Evolutionary conservation across 2,113 vertebrate genomes (phyloP), one percentile per base, ranked within the genome.

Genomic region (Aspiorhynchus laticeps): DNA sequence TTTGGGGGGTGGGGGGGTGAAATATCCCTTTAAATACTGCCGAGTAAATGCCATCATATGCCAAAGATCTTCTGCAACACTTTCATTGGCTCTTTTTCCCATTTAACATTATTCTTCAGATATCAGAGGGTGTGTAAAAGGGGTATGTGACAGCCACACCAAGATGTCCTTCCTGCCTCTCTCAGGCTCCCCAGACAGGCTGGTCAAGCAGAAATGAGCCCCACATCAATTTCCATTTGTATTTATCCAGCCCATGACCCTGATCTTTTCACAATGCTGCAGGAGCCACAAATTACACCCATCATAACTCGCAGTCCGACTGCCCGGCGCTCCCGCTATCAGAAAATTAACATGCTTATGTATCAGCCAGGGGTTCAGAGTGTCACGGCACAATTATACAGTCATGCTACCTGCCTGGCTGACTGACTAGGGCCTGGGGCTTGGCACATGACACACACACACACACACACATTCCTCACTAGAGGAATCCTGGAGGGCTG

Each of bases 141-240:
- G 59, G 31, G 33, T 19, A 33, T 88, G 90, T 90, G 90, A 89
- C 90, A 93, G 92, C 88, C 89, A 89, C 86, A 88, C 87, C 85
- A 88, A 59, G 31, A 84, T 12, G 26, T 71, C 26, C 92, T 90
- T n/a, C 86, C 88, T 69, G 83, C 88, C 88, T 92, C 86, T 48
- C 83, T 69, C 88, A 75, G 87, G 87, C 88, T 91, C 85, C 91
- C 83, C 90, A 92, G 93, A 92, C 89, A 93, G 92, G 91, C 93
- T 93, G 93, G 93, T 94, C 94, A 94, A 93, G 93, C 93, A 92
- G 90, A 95, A 95, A 94, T 91, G 92, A 94, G 93, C 92, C 91
- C 91, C 91, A 93, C 94, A 95, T 95, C 93, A 93, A 94, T 95
- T 95, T 95, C 95, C 95, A 96, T 96, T 96, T 94, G 94, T 95